phyloP scores from a whole-genome alignment of 2,113 vertebrate species.

The Tonatia bakeri region DNA sequence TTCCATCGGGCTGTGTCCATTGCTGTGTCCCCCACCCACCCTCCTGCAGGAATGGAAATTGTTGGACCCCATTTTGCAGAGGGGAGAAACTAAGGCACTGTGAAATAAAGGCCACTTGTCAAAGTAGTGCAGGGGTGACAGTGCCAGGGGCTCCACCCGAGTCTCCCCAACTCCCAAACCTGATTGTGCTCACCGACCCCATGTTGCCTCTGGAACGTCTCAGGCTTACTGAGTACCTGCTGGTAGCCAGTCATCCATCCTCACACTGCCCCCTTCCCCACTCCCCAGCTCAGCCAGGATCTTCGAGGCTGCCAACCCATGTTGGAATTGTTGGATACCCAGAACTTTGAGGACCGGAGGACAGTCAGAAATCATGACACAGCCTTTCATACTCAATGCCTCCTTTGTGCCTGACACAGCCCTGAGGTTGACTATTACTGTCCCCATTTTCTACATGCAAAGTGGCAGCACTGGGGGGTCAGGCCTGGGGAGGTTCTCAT shows the following conservation, averaged over 20 bases:
- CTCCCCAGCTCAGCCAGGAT: background rate
- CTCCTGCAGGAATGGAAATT: background rate
- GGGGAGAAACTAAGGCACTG: background rate
- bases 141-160: background rate
- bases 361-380: background rate
- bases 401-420: background rate
- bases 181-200: background rate
- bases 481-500: background rate
- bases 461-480: background rate
- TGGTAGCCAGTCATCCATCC: background rate
- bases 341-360: background rate
- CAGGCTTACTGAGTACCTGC: background rate
- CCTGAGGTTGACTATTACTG: accelerated
- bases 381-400: background rate
- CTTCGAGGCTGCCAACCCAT: background rate
- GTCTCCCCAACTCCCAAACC: background rate
- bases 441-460: background rate
- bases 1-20: background rate
- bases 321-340: background rate
- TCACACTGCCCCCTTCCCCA: background rate
- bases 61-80: background rate
- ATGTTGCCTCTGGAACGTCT: background rate
- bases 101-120: background rate
- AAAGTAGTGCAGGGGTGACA: background rate
- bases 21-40: background rate